A percentile compares a stretch with the other conserved stretches of the same genome.
Conservation (phyloP, 2,888 invertebrate genomes). For the Agonopterix subpropinquella region DNA sequence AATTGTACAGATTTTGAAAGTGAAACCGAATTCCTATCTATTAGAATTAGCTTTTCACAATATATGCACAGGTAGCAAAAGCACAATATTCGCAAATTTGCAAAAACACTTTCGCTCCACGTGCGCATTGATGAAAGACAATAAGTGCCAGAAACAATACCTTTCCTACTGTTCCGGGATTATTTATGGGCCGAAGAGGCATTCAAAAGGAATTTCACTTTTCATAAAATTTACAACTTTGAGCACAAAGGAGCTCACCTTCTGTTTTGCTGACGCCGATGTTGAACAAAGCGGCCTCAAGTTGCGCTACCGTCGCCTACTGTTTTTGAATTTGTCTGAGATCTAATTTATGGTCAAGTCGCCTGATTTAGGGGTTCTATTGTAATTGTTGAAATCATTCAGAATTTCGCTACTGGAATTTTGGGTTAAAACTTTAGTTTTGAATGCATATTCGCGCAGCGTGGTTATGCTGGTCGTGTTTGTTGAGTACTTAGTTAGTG, state of each 20-base stretch:
- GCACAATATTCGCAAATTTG: conserved; percentile 44
- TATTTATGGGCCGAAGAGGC: conserved; percentile 68
- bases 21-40: conserved; percentile 23
- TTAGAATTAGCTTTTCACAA: conserved; percentile 38
- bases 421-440: conserved; percentile 46
- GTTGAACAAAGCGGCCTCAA: conserved; percentile 64
- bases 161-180: conserved; percentile 62
- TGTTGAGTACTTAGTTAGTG: not conserved
- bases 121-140: conserved; percentile 67
- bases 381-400: conserved; percentile 63
- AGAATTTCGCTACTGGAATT: conserved; percentile 37
- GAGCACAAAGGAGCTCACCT: conserved; percentile 68
- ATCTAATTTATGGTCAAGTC: conserved; percentile 61
- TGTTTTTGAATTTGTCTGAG: conserved; percentile 72
- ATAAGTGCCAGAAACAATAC: conserved; percentile 70
- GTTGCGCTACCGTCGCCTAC: conserved; percentile 72
- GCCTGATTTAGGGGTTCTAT: conserved; percentile 64
- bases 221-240: conserved; percentile 74
- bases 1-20: conserved; percentile 19
- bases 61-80: conserved; percentile 46
- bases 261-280: conserved; percentile 72
- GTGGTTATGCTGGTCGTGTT: conserved; percentile 24
- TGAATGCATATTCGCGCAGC: conserved; percentile 33
- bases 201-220: conserved; percentile 76
- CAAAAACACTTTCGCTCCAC: conserved; percentile 59